Evolutionary conservation across 2,113 vertebrate species (phyloP).

Genomic region (Macquaria australasica): DNA sequence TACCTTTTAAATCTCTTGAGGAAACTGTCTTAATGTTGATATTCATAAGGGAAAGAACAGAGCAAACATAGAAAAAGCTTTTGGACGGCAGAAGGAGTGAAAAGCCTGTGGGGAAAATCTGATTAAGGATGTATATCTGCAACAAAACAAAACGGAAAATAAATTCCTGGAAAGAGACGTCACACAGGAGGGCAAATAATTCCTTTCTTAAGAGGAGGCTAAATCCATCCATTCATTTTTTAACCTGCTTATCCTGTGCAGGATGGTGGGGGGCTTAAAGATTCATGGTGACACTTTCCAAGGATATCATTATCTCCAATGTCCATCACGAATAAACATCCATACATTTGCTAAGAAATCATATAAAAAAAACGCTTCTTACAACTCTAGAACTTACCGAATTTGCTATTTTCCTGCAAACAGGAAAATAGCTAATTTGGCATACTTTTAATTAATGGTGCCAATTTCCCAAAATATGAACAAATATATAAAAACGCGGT

Average conservation of each 20-base stretch:
- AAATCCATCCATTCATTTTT: neutral
- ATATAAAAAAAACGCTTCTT: too few relatives aligned
- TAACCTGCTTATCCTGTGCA: neutral
- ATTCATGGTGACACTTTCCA: too few relatives aligned
- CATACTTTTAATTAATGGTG: neutral
- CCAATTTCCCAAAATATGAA: too few relatives aligned
- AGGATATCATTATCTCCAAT: too few relatives aligned
- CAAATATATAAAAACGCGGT: too few relatives aligned
- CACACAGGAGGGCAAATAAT: neutral
- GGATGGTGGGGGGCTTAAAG: too few relatives aligned
- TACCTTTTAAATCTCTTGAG: neutral
- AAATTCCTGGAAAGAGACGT: neutral
- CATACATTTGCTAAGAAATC: too few relatives aligned
- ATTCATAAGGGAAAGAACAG: neutral
- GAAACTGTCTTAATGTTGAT: neutral
- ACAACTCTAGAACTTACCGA: too few relatives aligned
- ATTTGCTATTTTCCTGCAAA: too few relatives aligned
- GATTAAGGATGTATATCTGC: neutral
- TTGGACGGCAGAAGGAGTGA: neutral
- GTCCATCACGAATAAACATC: too few relatives aligned
- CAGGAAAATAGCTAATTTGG: too few relatives aligned
- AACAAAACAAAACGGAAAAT: neutral
- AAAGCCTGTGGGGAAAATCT: neutral
- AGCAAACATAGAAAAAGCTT: conserved; percentile 7
- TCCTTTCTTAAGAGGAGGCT: neutral